Evolutionary conservation across 2,888 invertebrate genomes (phyloP).

Genomic region (Anarsia innoxiella): DNA sequence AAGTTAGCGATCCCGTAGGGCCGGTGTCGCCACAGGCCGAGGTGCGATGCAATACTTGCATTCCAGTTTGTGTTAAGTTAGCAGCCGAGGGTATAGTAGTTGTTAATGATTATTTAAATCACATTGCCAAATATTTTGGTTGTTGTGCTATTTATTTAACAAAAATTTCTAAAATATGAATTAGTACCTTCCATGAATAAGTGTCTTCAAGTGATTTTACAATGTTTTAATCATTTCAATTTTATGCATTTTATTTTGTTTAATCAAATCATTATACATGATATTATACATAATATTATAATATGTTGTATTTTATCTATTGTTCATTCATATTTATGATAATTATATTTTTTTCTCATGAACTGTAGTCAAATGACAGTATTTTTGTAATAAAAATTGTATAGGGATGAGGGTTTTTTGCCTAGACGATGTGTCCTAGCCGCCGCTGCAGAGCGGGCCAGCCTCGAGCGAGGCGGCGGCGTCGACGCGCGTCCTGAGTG

Average conservation of each 20-base stretch:
- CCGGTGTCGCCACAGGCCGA: conserved; percentile 36
- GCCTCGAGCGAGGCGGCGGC: conserved; percentile 14
- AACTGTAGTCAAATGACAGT: conserved; percentile 77
- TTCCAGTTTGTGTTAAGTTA: conserved; percentile 72
- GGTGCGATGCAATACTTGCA: conserved; percentile 75
- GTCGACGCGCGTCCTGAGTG: conserved; percentile 31
- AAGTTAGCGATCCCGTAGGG: conserved; percentile 33
- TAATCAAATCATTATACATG: conserved; percentile 73
- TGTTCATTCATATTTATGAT: conserved; percentile 62
- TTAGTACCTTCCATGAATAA: conserved; percentile 68
- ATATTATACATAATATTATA: conserved; percentile 62
- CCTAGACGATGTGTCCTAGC: conserved; percentile 32
- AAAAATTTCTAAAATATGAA: conserved; percentile 57
- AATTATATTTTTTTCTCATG: conserved; percentile 68
- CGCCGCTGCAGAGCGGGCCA: conserved; percentile 13
- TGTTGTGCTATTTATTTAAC: conserved; percentile 71
- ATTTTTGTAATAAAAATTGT: conserved; percentile 75
- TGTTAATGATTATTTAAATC: conserved; percentile 64
- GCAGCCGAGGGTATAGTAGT: conserved; percentile 61
- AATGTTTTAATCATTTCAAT: conserved; percentile 70
- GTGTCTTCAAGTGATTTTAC: conserved; percentile 67
- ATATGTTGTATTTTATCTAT: conserved; percentile 65
- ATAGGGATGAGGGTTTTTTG: conserved; percentile 64
- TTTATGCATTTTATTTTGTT: conserved; percentile 73
- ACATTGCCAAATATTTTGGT: conserved; percentile 73